Evolutionary conservation across 1,140 invertebrate genomes (phyloP), one percentile per base, ranked within the genome.

Genomic region (Bacillus rossius): DNA sequence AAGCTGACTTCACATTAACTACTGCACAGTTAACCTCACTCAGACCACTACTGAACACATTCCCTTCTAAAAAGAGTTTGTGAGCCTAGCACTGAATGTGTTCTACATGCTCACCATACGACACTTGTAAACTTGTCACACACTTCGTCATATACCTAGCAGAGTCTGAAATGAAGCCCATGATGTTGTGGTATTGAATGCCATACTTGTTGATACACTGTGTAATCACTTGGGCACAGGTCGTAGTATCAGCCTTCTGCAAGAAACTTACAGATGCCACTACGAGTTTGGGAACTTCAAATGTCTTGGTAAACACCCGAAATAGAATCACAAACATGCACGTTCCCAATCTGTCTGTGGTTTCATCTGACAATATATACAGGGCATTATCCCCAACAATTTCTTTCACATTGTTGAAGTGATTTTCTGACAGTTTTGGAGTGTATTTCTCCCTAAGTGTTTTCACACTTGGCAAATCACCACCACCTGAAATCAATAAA

Each of bases 31-130:
- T 49, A 10, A 55, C 19, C 29, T 55, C 38, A 20, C 22, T 42
- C 8, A 52, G 37, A 14, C 25, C 38, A 22, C 5, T 55, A 16
- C 20, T 10, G 10, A 19, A 48, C 37, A 55, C 16, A 29, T 47
- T 55, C 19, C 17, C 53, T 16, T 22, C 53, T 22, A 52, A n/a
- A 45, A 20, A 45, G 19, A 55, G 53, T 47, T 55, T 49, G 43
- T 55, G 53, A 47, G 53, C 53, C 53, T 42, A 55, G 20, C 53
- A 55, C 38, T 55, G 53, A 23, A 55, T 37, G 37, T 45, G 53
- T 22, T 45, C 43, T 22, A 29, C 14, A 10, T 55, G 17, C 23
- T 20, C 53, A 7, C 38, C 37, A 23, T 22, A n/a, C 22, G n/a
- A 7, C 23, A 55, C 37, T 47, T 41, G 16, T 14, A 55, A 20